Evolutionary conservation across 2,888 invertebrate species (phyloP).

Genomic region (Cataglyphis cursor): DNA sequence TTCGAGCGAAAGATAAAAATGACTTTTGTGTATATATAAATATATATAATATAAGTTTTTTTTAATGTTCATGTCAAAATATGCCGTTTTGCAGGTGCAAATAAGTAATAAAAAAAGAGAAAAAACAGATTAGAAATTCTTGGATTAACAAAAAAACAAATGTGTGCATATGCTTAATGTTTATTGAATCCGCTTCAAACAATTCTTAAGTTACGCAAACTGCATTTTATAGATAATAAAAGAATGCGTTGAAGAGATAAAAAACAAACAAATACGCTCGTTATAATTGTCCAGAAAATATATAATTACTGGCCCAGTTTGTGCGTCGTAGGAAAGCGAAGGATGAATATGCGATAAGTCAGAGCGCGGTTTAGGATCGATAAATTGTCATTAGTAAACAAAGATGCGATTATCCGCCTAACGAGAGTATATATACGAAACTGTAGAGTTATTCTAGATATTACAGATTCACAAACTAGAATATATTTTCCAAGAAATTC

Average conservation of each 20-base stretch:
- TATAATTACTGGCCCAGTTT: conserved; percentile 2
- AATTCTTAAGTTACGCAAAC: neutral
- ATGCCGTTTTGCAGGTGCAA: neutral
- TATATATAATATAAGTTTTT: neutral
- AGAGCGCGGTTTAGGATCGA: neutral
- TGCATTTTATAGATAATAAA: conserved; percentile 5
- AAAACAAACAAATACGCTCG: conserved; percentile 12
- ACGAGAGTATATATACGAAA: conserved; percentile 6
- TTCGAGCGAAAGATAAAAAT: neutral
- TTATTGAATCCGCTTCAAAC: neutral
- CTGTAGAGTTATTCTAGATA: conserved; percentile 11
- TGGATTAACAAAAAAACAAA: neutral
- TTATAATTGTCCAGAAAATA: conserved; percentile 1
- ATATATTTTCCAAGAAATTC: conserved; percentile 6
- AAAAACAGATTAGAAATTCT: neutral
- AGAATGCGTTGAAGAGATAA: conserved; percentile 7
- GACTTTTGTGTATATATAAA: neutral
- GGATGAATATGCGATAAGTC: conserved; percentile 64
- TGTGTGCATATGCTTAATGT: neutral
- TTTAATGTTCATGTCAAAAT: neutral
- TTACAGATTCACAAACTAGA: conserved; percentile 3
- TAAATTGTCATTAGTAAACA: conserved; percentile 59
- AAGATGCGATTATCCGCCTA: conserved; percentile 34
- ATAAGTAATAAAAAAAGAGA: neutral
- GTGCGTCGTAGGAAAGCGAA: conserved; percentile 46